phyloP scores from a whole-genome alignment of 2,113 vertebrate species.

The Reinhardtius hippoglossoides region DNA sequence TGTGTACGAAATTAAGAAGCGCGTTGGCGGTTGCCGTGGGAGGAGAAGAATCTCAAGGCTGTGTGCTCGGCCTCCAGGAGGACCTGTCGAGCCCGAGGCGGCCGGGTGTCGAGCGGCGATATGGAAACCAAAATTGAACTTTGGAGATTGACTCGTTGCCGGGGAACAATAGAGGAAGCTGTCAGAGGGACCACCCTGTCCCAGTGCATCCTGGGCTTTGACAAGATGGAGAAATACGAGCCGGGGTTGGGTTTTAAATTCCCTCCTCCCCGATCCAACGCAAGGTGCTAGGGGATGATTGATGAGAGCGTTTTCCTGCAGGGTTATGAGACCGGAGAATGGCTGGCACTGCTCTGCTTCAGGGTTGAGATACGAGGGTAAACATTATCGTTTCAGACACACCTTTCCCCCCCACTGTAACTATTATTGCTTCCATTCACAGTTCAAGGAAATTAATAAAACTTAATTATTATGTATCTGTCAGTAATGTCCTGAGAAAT shows the following conservation, averaged over 20 bases:
- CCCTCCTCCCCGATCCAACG: conserved; percentile 35
- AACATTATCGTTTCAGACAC: conserved; percentile 55
- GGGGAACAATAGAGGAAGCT: conserved; percentile 48
- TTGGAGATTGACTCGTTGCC: conserved; percentile 39
- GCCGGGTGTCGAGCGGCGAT: conserved; percentile 33
- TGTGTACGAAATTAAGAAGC: neutral
- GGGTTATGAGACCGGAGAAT: conserved; percentile 45
- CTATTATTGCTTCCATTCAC: conserved; percentile 12
- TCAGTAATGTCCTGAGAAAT: conserved; percentile 17
- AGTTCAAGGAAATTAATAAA: conserved; percentile 31
- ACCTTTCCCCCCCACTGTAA: conserved; percentile 32
- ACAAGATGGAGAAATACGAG: conserved; percentile 62
- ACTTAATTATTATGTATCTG: conserved; percentile 1
- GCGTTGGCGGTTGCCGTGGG: conserved; percentile 8
- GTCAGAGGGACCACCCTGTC: conserved; percentile 65
- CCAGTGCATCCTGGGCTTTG: conserved; percentile 56
- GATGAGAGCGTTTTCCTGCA: conserved; percentile 68
- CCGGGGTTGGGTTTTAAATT: conserved; percentile 58
- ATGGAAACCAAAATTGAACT: conserved; percentile 48
- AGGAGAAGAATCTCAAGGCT: conserved; percentile 18
- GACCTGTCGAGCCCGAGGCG: conserved; percentile 25
- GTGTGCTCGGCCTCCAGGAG: neutral
- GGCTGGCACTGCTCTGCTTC: conserved; percentile 36
- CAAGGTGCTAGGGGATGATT: conserved; percentile 68
- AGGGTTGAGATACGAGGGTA: conserved; percentile 20